Conservation (phyloP, 2,888 invertebrate genomes). For the Pammene fasciana region DNA sequence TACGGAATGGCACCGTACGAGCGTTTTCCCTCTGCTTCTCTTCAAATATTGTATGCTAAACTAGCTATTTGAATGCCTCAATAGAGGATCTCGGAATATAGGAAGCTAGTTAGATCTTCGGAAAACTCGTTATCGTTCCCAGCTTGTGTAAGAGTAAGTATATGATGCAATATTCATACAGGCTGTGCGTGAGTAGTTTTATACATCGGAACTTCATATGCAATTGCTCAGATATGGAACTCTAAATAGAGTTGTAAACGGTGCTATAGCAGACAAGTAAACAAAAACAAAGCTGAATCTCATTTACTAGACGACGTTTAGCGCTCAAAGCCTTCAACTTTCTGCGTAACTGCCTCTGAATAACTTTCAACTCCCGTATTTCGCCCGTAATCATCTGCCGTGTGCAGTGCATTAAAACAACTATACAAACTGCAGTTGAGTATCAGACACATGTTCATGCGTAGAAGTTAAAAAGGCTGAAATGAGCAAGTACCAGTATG, state of each 20-base stretch:
- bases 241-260: slow-evolving; percentile 5
- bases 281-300: background rate
- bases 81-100: slow-evolving; percentile 41
- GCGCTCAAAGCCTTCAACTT: slow-evolving; percentile 1
- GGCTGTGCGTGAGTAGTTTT: slow-evolving; percentile 25
- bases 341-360: slow-evolving; percentile 9
- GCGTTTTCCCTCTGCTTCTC: slow-evolving; percentile 36
- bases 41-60: slow-evolving; percentile 64
- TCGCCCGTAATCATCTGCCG: slow-evolving; percentile 14
- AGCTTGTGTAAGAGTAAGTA: slow-evolving; percentile 53
- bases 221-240: background rate
- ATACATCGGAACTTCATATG: slow-evolving; percentile 24
- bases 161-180: slow-evolving; percentile 47
- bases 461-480: slow-evolving; percentile 46
- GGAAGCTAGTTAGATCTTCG: slow-evolving; percentile 53
- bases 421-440: slow-evolving; percentile 23
- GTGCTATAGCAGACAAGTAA: background rate
- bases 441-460: slow-evolving; percentile 28
- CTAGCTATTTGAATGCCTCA: slow-evolving; percentile 64
- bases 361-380: slow-evolving; percentile 1
- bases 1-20: slow-evolving; percentile 26
- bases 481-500: slow-evolving; percentile 54
- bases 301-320: background rate
- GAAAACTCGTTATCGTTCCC: slow-evolving; percentile 52
- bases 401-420: slow-evolving; percentile 7